Conservation (phyloP, 2,113 vertebrate genomes). For the Chlorodrepanis virens region DNA sequence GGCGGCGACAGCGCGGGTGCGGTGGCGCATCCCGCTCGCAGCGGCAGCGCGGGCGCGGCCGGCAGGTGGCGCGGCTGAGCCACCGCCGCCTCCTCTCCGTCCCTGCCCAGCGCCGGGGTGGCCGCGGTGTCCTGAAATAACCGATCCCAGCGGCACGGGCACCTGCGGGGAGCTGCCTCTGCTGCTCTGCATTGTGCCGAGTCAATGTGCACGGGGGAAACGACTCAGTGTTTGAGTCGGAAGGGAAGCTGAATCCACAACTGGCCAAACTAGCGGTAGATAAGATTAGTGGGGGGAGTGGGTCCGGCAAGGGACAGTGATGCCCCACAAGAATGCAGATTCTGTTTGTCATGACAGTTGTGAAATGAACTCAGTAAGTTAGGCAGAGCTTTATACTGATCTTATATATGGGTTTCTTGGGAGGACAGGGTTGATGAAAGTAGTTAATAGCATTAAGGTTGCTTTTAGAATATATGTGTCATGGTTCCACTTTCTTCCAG, state of each 20-base stretch:
- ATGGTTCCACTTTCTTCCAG: not conserved
- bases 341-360: rapidly evolving
- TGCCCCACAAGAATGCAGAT: rapidly evolving
- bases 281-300: not conserved
- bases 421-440: not conserved
- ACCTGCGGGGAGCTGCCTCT: rapidly evolving
- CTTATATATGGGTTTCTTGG: not conserved
- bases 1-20: not conserved
- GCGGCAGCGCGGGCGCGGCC: not conserved
- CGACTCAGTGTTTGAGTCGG: rapidly evolving
- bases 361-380: not conserved
- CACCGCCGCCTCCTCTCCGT: not conserved
- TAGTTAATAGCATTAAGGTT: not conserved
- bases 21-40: not conserved
- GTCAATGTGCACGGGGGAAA: rapidly evolving
- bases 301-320: not conserved
- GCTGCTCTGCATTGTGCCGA: rapidly evolving
- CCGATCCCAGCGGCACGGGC: not conserved
- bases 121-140: not conserved
- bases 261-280: not conserved
- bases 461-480: not conserved
- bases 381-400: not conserved
- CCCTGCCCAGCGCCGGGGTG: not conserved
- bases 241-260: not conserved
- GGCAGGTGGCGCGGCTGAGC: not conserved